Conservation (phyloP, 2,888 invertebrate genomes). For the Arenicola marina region DNA sequence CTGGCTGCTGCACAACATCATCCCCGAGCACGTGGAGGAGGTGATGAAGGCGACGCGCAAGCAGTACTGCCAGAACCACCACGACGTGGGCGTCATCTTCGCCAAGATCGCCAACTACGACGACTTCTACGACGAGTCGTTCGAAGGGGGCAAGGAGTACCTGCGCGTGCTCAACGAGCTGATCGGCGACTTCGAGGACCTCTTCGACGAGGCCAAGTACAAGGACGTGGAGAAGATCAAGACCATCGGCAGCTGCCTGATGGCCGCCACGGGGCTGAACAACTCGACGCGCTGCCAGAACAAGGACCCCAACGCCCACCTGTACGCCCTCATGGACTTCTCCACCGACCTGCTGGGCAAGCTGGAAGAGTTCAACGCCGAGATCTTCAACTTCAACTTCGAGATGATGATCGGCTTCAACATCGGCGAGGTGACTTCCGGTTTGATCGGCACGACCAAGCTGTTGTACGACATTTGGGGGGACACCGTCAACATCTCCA, state of each 20-base stretch:
- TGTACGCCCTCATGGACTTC: conserved; percentile 90
- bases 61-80: conserved; percentile 94
- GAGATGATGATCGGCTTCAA: conserved; percentile 77
- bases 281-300: conserved; percentile 75
- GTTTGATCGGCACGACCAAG: conserved; percentile 93
- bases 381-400: conserved; percentile 62
- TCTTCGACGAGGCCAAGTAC: conserved; percentile 80
- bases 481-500: conserved; percentile 96
- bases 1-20: conserved; percentile 94
- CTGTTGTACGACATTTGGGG: conserved; percentile 98
- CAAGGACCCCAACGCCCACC: conserved; percentile 74
- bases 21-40: conserved; percentile 88
- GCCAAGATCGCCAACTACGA: conserved; percentile 96
- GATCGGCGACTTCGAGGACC: conserved; percentile 93
- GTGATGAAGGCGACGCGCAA: conserved; percentile 85
- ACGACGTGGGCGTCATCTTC: conserved; percentile 89
- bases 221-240: conserved; percentile 95
- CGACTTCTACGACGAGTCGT: conserved; percentile 97
- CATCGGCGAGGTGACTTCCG: conserved; percentile 94
- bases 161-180: conserved; percentile 92
- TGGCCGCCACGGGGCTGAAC: conserved; percentile 96
- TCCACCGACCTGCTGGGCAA: conserved; percentile 82
- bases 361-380: conserved; percentile 56
- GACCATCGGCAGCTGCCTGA: conserved; percentile 92
- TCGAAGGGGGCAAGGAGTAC: conserved; percentile 92